phyloP scores from a whole-genome alignment of 1,140 invertebrate species.

The Apocrypta bakeri region DNA sequence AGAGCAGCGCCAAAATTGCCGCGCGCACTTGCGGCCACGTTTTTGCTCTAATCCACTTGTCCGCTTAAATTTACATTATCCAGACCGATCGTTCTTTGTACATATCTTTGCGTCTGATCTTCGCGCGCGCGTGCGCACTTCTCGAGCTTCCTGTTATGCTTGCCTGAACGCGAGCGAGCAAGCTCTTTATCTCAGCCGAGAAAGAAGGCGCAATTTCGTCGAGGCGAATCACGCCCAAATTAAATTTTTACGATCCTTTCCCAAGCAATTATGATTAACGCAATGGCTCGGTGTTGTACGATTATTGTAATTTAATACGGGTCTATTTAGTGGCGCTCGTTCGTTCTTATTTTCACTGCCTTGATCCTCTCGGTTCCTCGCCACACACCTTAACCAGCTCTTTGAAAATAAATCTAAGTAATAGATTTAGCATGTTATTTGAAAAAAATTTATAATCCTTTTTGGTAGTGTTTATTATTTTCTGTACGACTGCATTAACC shows the following conservation, averaged over 20 bases:
- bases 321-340: not conserved
- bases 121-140: not conserved
- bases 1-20: constrained; percentile 24
- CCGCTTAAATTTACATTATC: constrained; percentile 51
- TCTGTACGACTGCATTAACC: too few relatives aligned
- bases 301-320: constrained; percentile 50
- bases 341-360: not conserved
- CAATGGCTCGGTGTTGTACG: constrained; percentile 15
- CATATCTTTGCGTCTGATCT: constrained; percentile 22
- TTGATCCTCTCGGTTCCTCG: too few relatives aligned
- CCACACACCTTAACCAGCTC: too few relatives aligned
- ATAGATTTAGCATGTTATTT: constrained; percentile 37
- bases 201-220: constrained; percentile 31
- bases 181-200: not conserved
- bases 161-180: not conserved
- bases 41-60: constrained; percentile 51
- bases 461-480: not conserved
- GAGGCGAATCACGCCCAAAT: constrained; percentile 39
- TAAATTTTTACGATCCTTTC: constrained; percentile 50
- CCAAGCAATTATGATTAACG: constrained; percentile 47
- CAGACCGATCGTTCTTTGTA: constrained; percentile 13
- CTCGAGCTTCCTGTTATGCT: not conserved
- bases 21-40: constrained; percentile 5
- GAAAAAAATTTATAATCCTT: not conserved
- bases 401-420: not conserved